Percentiles rank a stretch among this genome's conserved stretches.
These are phyloP conservation scores for Megaceryle torquata DNA, from an alignment of 2,113 vertebrate genomes.

Conservation along the genomic window DNA sequence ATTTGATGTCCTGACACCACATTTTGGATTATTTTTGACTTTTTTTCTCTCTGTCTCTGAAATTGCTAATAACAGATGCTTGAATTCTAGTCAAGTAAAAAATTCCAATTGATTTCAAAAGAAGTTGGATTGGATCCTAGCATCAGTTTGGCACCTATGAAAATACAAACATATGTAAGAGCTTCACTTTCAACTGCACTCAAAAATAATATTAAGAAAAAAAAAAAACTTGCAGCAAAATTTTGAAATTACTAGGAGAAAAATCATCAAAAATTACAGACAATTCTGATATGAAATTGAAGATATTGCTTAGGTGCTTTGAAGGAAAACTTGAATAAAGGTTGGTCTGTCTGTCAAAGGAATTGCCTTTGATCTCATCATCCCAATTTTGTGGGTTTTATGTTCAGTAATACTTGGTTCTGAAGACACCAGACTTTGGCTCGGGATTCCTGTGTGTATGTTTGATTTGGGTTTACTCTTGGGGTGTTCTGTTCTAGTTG, in stretches of 20 bases:
- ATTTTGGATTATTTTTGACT: too few relatives aligned
- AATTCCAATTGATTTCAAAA: slow-evolving; percentile 64
- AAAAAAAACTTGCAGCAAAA: background rate
- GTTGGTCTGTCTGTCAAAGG: background rate
- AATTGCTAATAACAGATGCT: slow-evolving; percentile 60
- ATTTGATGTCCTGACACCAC: too few relatives aligned
- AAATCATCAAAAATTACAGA: background rate
- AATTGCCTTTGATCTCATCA: background rate
- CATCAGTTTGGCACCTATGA: slow-evolving; percentile 61
- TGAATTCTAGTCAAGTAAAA: slow-evolving; percentile 55
- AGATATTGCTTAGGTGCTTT: background rate
- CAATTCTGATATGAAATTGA: background rate
- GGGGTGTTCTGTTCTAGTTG: slow-evolving; percentile 20
- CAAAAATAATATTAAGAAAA: background rate
- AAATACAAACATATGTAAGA: slow-evolving; percentile 42
- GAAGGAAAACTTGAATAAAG: background rate
- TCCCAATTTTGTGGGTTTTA: background rate
- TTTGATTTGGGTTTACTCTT: slow-evolving; percentile 44
- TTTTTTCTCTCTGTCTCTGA: background rate
- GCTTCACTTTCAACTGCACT: background rate
- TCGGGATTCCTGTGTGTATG: background rate
- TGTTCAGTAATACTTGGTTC: background rate
- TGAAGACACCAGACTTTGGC: background rate
- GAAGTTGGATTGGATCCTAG: slow-evolving; percentile 38
- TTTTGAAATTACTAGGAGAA: background rate